A percentile compares a stretch with the other conserved stretches of the same genome.
Evolutionary conservation across 2,113 vertebrate species (phyloP).

Genomic region (Sylvia atricapilla): DNA sequence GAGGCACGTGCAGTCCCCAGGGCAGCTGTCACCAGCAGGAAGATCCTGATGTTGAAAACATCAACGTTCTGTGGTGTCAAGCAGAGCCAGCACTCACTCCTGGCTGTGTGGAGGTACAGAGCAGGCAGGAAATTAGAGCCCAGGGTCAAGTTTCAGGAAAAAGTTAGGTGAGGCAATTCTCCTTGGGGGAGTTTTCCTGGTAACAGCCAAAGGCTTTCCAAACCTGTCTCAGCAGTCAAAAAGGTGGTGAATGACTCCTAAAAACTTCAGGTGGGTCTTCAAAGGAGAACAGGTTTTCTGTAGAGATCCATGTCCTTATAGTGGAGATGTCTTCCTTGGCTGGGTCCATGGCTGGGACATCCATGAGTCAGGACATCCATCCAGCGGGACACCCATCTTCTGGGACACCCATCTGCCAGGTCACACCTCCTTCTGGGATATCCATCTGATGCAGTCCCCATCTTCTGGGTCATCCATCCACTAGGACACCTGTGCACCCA

Average conservation of each 20-base stretch:
- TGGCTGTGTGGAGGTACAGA: rapidly evolving
- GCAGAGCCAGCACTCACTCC: neutral
- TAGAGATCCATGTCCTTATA: neutral
- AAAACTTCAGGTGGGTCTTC: neutral
- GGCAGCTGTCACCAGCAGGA: neutral
- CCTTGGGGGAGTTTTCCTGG: neutral
- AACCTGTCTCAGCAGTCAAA: neutral
- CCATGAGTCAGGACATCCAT: neutral
- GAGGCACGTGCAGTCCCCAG: rapidly evolving
- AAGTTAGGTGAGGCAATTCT: neutral
- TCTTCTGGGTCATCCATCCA: neutral
- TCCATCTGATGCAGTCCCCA: neutral
- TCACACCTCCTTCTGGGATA: neutral
- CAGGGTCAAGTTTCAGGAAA: neutral
- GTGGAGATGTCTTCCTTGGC: neutral
- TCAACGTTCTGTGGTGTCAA: rapidly evolving
- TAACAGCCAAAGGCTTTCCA: neutral
- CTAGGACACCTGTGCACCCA: neutral
- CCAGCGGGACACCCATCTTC: neutral
- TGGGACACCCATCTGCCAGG: neutral
- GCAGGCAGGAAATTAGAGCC: neutral
- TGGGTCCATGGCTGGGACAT: neutral
- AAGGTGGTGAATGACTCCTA: neutral
- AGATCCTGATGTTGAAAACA: rapidly evolving
- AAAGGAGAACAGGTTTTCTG: neutral